Evolutionary conservation across 1,140 invertebrate species (phyloP), one percentile per base, ranked within the genome.

Genomic region (Meloidogyne exigua): DNA sequence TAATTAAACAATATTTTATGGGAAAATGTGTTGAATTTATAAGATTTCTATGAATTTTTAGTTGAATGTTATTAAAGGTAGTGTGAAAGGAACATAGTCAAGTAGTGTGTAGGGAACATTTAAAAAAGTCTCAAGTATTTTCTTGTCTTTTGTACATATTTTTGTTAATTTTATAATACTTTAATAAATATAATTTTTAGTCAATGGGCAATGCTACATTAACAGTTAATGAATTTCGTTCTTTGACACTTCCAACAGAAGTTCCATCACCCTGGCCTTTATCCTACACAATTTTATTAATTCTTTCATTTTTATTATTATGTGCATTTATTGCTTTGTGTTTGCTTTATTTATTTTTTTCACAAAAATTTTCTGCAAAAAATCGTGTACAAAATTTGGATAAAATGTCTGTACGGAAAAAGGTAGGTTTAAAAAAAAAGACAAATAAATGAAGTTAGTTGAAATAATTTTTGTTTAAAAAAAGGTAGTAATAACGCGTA

Each of bases 171-270:
- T 32, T 32, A 3, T 3, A 32, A 32, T 32, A 32, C n/a, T n/a
- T n/a, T 9, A n/a, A 44, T 32, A 36, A 15, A 25, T 36, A 12
- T 39, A 39, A 39, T 66, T 68, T 68, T 63, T 25, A 86, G 85
- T 79, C 81, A 5, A 86, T 87, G 86, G 86, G 83, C n/a, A 88
- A 83, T 69, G 86, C 86, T 57, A 85, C 80, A 2, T 62, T 88
- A 62, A 85, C 77, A 4, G 86, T 87, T 11, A 88, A 87, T 72
- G 85, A 87, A 68, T 88, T 88, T 68, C 72, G 77, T 23, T 75
- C 77, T 9, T 82, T 88, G 67, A 84, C 82, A 21, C 64, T 86
- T 12, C 76, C 81, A 12, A 86, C 86, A 28, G 81, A 82, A 32
- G 39, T 80, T 23, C 81, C 82, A n/a, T 62, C 82, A 32, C 66